These are phyloP conservation scores for Eristalis arbustorum DNA, from an alignment of 2,888 invertebrate genomes.

Conservation along the genomic window DNA sequence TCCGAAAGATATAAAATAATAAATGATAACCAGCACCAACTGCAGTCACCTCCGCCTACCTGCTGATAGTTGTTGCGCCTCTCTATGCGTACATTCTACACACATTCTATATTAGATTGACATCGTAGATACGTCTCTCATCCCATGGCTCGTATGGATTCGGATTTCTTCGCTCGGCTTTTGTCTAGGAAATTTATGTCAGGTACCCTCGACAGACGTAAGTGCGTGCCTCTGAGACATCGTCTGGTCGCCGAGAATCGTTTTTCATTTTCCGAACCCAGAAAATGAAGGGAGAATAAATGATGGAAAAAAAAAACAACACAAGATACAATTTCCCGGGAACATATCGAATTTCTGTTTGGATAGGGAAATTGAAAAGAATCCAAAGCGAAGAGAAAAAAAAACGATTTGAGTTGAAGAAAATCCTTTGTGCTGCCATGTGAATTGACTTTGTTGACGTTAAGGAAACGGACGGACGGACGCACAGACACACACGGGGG, in stretches of 20 bases:
- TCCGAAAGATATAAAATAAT: slow-evolving; percentile 32
- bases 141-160: slow-evolving; percentile 12
- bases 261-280: background rate
- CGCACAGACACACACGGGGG: background rate
- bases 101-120: slow-evolving; percentile 55
- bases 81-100: slow-evolving; percentile 15
- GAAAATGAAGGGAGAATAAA: background rate
- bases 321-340: slow-evolving; percentile 59
- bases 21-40: slow-evolving; percentile 58
- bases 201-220: slow-evolving; percentile 32
- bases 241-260: background rate
- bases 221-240: background rate
- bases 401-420: slow-evolving; percentile 5
- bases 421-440: slow-evolving; percentile 1
- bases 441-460: slow-evolving; percentile 50
- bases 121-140: slow-evolving; percentile 58
- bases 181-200: slow-evolving; percentile 62
- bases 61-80: slow-evolving; percentile 63
- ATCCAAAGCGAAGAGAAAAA: background rate
- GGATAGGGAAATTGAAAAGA: slow-evolving; percentile 60
- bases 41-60: background rate
- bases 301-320: too few species aligned
- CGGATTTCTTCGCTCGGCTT: slow-evolving; percentile 23
- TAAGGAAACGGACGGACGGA: background rate
- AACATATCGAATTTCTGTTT: slow-evolving; percentile 69